These are phyloP conservation scores for Seriola aureovittata DNA, from an alignment of 2,113 vertebrate species.

Conservation along the genomic window DNA sequence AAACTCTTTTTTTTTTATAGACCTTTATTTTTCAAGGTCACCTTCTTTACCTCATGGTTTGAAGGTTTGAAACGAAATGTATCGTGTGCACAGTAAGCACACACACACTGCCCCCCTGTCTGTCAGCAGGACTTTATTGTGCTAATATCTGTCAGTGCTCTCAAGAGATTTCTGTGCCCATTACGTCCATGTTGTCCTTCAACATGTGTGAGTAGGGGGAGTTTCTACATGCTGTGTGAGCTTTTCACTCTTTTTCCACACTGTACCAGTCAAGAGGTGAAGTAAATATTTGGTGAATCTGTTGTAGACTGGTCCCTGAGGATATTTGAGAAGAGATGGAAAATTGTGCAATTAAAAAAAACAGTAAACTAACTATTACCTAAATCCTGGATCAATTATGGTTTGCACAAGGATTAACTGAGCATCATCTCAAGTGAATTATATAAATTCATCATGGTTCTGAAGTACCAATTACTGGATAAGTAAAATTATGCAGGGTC, in stretches of 20 bases:
- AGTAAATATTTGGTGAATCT: background rate
- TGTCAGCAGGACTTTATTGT: constrained; percentile 67
- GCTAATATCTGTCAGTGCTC: constrained; percentile 56
- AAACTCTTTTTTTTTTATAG: constrained; percentile 19
- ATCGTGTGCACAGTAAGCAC: background rate
- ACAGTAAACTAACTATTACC: background rate
- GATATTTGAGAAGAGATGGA: background rate
- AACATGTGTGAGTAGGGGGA: constrained; percentile 9
- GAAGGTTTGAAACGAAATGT: constrained; percentile 45
- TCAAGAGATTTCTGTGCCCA: constrained; percentile 27
- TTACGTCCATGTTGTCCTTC: constrained; percentile 41
- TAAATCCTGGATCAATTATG: background rate
- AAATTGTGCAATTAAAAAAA: background rate
- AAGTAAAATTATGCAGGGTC: background rate
- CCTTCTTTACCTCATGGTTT: constrained; percentile 33
- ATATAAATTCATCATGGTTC: background rate
- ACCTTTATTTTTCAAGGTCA: constrained; percentile 25
- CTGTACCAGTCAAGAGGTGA: background rate
- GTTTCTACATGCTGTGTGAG: constrained; percentile 26
- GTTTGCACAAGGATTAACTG: background rate
- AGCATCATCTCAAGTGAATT: background rate
- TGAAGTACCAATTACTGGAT: background rate
- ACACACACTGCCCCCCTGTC: constrained; percentile 27
- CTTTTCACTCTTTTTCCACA: constrained; percentile 4
- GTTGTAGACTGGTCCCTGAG: background rate